These are phyloP conservation scores for Barypeithes pellucidus DNA, from an alignment of 2,888 invertebrate genomes.

Conservation along the genomic window DNA sequence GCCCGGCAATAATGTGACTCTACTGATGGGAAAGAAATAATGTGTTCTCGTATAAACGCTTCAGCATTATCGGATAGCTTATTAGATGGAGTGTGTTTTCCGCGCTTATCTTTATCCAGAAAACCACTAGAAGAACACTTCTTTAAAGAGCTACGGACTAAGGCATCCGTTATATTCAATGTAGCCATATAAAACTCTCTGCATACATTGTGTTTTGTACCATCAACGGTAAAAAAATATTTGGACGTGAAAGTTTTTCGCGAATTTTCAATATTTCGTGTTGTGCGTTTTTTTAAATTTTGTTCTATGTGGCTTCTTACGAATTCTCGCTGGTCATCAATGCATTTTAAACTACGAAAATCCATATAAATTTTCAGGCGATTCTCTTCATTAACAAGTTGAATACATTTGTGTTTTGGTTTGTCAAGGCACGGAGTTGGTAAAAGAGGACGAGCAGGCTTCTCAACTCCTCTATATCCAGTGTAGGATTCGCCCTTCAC, in stretches of 20 bases:
- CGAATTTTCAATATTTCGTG: background rate
- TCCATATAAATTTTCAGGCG: background rate
- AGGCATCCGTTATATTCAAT: background rate
- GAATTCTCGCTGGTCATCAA: background rate
- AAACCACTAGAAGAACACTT: too few species aligned
- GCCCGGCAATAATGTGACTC: background rate
- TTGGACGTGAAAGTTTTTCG: background rate
- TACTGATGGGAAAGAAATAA: background rate
- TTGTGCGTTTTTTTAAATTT: background rate
- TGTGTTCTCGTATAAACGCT: background rate
- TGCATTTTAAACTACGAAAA: background rate
- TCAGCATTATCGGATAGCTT: background rate
- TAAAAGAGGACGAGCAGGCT: conserved; percentile 49
- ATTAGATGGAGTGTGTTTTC: background rate
- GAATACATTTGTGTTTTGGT: conserved; percentile 56
- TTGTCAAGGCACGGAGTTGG: conserved; percentile 54
- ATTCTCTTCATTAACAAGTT: background rate
- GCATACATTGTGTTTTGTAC: background rate
- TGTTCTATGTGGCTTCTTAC: background rate
- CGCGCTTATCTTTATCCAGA: background rate
- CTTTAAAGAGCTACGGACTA: background rate
- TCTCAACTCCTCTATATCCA: conserved; percentile 36
- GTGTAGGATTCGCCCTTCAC: conserved; percentile 49
- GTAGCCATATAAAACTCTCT: background rate
- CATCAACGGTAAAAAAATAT: background rate